phyloP scores from a whole-genome alignment of 2,113 vertebrate species.

The Oreochromis aureus region DNA sequence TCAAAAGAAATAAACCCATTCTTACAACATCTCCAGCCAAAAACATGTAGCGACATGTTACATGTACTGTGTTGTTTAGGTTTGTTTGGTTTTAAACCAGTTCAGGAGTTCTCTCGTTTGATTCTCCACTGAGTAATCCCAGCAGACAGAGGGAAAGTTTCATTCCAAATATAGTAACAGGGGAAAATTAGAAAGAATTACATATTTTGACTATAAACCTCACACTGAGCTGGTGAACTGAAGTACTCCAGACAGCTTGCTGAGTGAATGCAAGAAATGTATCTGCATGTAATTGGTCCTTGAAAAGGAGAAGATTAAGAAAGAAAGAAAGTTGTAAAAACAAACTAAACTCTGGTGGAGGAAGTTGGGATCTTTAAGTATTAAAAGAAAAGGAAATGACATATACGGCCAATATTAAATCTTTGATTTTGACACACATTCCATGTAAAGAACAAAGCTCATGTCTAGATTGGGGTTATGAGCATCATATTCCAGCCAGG shows the following conservation, averaged over 20 bases:
- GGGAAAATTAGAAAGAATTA: neutral
- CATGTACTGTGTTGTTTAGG: neutral
- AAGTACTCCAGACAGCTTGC: neutral
- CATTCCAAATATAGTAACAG: neutral
- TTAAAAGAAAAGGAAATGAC: neutral
- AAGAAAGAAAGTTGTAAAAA: neutral
- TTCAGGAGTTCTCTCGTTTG: neutral
- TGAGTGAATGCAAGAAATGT: neutral
- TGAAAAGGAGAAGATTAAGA: neutral
- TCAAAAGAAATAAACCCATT: neutral
- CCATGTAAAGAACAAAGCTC: neutral
- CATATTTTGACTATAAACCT: neutral
- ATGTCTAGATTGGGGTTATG: neutral
- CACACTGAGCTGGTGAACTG: neutral
- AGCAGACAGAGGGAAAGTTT: neutral
- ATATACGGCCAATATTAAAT: neutral
- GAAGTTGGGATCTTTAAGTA: neutral
- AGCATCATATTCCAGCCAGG: neutral
- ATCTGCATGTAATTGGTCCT: neutral
- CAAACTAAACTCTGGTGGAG: neutral
- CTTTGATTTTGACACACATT: neutral
- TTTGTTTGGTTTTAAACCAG: neutral
- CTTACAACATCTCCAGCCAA: conserved; percentile 23
- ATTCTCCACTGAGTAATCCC: neutral
- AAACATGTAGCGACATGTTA: neutral